phyloP scores from a whole-genome alignment of 92 coral and sea anemone genomes.

The Phymanthus crucifer region DNA sequence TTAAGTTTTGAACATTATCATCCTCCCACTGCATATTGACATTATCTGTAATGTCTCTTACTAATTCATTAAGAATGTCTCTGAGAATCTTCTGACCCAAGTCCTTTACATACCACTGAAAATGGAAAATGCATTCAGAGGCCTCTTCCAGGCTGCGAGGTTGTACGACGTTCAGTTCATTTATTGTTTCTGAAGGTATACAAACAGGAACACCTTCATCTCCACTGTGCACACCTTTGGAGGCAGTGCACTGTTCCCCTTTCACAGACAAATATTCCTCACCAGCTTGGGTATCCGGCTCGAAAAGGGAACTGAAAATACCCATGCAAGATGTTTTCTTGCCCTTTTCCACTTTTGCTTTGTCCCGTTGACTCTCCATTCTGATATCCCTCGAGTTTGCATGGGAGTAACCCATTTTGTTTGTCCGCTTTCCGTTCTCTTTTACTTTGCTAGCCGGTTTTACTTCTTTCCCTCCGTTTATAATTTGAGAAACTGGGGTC shows the following conservation, averaged over 20 bases:
- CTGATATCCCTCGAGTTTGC: too few relatives aligned
- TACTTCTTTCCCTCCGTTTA: slow-evolving; percentile 35
- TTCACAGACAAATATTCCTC: neutral
- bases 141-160: neutral
- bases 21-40: neutral
- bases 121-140: neutral
- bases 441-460: neutral
- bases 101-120: slow-evolving; percentile 16
- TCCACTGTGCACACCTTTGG: neutral
- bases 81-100: slow-evolving; percentile 1
- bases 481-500: neutral
- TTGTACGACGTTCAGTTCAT: neutral
- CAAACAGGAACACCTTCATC: neutral
- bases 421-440: neutral
- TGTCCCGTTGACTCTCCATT: neutral
- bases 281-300: neutral
- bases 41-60: neutral
- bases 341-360: neutral
- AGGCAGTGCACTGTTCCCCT: neutral
- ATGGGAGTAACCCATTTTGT: too few relatives aligned
- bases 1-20: slow-evolving; percentile 6
- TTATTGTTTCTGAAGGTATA: neutral
- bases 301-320: neutral
- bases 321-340: neutral
- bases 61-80: neutral